Conservation (phyloP, 2,113 vertebrate species). For the Dicerorhinus sumatrensis region DNA sequence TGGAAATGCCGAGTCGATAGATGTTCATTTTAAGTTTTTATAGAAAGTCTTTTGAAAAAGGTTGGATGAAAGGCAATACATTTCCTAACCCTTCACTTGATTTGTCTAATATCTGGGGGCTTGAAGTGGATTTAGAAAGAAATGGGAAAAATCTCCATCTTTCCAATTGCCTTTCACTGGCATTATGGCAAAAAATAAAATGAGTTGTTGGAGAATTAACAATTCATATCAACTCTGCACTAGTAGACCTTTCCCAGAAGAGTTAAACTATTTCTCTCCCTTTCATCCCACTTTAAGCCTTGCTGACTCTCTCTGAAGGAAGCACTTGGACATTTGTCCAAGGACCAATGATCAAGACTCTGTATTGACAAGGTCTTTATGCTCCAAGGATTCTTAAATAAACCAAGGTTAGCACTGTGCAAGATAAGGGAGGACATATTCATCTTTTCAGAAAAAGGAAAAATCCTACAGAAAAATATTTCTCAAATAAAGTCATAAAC, state of each 20-base stretch:
- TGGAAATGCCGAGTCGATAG: not conserved
- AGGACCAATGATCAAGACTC: not conserved
- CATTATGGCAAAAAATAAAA: not conserved
- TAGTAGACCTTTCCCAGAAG: not conserved
- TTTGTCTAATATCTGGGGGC: not conserved
- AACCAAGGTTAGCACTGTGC: not conserved
- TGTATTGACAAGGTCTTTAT: slow-evolving; percentile 34
- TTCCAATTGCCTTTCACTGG: not conserved
- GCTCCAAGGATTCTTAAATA: slow-evolving; percentile 7
- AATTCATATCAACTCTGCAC: not conserved
- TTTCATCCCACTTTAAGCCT: not conserved
- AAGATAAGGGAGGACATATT: not conserved
- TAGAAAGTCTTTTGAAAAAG: not conserved
- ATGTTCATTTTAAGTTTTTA: slow-evolving; percentile 11
- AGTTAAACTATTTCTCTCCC: not conserved
- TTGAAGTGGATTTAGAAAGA: slow-evolving; percentile 12
- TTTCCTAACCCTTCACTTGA: slow-evolving; percentile 31
- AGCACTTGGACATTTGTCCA: not conserved
- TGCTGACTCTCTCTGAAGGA: not conserved
- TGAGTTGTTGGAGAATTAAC: slow-evolving; percentile 46
- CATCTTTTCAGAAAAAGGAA: not conserved
- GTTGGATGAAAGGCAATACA: not conserved
- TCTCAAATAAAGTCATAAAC: slow-evolving; percentile 31
- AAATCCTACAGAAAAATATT: not conserved
- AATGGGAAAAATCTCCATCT: not conserved